Base-by-base conservation (phyloP, 2,888 invertebrate genomes). In the Anaspis maculata region DNA sequence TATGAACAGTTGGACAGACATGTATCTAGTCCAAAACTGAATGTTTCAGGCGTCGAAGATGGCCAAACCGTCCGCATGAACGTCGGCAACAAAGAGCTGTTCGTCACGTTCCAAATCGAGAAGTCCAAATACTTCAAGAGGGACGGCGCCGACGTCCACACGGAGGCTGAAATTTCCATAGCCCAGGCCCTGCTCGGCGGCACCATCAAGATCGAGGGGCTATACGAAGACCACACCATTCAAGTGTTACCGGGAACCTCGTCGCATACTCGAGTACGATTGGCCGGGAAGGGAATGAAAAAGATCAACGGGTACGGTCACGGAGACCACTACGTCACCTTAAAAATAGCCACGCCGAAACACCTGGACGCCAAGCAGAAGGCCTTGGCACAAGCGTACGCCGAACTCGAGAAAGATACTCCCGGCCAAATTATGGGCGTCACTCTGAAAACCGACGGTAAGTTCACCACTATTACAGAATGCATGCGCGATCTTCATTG, bases 1-100 rank as follows among this genome's bases (percentile, higher is more conserved):
- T n/a, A n/a, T n/a, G n/a, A n/a, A n/a, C n/a, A n/a, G n/a, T n/a
- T n/a, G n/a, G n/a, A n/a, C n/a, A n/a, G n/a, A n/a, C n/a, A n/a
- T n/a, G n/a, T n/a, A n/a, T n/a, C n/a, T n/a, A n/a, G n/a, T n/a
- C n/a, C n/a, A n/a, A n/a, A n/a, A n/a, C n/a, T n/a, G n/a, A n/a
- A n/a, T n/a, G n/a, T n/a, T n/a, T n/a, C n/a, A n/a, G n/a, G n/a
- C n/a, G 41, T 98, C 4, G 95, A 97, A 61, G 90, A 98, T 62
- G 96, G 96, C 0, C 97, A 99, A 66, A 95, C 95, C 0, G 83
- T 98, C 3, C 77, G 97, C 33, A 87, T 98, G 83, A 75, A 85
- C 3, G 84, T 97, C 1, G 95, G 94, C 9, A 79, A 73, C 49
- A 86, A 86, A 57, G 96, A 97, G 64, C 66, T 97, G 10, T 97